Percentiles rank a stretch among this genome's conserved stretches.
phyloP scores from a whole-genome alignment of 2,797 vertebrate genomes.

The Hemibagrus guttatus region DNA sequence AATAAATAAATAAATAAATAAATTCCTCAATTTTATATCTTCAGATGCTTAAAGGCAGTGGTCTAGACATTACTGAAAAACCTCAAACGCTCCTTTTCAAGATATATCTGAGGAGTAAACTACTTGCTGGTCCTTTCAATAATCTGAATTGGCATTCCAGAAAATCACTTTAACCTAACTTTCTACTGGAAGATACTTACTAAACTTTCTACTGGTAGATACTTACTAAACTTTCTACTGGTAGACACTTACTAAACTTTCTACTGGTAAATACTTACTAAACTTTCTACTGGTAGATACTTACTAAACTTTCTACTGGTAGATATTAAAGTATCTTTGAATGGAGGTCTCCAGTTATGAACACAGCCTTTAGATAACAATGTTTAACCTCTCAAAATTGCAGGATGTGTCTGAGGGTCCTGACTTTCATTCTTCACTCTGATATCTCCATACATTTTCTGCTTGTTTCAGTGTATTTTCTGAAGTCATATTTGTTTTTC shows the following conservation, averaged over 20 bases:
- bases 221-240: neutral
- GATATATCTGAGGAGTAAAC: neutral
- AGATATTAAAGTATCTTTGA: neutral
- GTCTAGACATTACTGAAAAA: neutral
- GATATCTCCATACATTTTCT: neutral
- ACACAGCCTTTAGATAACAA: neutral
- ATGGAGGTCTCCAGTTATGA: neutral
- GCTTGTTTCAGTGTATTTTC: neutral
- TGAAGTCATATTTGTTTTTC: neutral
- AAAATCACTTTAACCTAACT: no score
- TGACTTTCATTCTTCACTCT: neutral
- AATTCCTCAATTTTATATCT: neutral
- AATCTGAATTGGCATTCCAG: neutral
- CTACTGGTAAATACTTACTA: neutral
- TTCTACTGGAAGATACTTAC: neutral
- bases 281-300: neutral
- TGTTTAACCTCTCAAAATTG: neutral
- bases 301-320: neutral
- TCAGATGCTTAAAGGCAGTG: neutral
- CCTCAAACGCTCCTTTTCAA: neutral
- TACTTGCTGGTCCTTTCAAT: neutral
- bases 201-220: neutral
- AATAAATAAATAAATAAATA: no score
- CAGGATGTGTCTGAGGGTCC: neutral
- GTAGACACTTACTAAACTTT: no score